These are phyloP conservation scores for Leucosticte australis DNA, from an alignment of 2,113 vertebrate species.

Conservation along the genomic window DNA sequence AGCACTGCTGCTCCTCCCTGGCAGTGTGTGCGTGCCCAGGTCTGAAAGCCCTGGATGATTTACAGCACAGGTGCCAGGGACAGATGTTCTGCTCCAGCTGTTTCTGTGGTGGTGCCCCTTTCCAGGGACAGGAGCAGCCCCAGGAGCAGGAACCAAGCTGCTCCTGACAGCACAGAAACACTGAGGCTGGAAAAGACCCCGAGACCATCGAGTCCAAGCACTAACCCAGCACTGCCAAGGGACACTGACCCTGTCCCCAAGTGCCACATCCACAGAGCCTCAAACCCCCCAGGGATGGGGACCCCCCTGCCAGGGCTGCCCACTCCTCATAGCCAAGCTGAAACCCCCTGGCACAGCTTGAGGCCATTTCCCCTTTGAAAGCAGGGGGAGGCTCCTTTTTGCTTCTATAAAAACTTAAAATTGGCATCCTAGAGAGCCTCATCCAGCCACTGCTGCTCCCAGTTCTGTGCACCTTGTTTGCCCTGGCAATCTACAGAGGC, in stretches of 20 bases:
- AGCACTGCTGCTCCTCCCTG: background rate
- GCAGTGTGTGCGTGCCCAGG: fast-evolving
- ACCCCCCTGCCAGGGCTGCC: background rate
- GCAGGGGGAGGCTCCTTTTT: background rate
- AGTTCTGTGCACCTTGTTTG: background rate
- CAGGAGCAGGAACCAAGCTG: background rate
- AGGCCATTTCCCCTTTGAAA: background rate
- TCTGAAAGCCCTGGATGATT: background rate
- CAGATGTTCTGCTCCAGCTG: background rate
- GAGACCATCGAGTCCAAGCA: fast-evolving
- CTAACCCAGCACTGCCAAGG: background rate
- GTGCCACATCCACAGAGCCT: background rate
- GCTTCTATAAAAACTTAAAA: background rate
- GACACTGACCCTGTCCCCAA: background rate
- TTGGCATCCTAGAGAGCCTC: background rate
- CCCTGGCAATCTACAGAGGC: background rate
- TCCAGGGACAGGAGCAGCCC: background rate
- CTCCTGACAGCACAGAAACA: background rate
- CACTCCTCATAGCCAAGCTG: background rate
- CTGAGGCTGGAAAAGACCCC: background rate
- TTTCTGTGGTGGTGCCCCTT: background rate
- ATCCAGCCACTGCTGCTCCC: background rate
- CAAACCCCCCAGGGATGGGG: background rate
- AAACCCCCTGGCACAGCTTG: background rate
- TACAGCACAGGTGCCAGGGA: background rate